Evolutionary conservation across 1,140 invertebrate genomes (phyloP), one percentile per base, ranked within the genome.

Genomic region (Drosophila rhopaloa): DNA sequence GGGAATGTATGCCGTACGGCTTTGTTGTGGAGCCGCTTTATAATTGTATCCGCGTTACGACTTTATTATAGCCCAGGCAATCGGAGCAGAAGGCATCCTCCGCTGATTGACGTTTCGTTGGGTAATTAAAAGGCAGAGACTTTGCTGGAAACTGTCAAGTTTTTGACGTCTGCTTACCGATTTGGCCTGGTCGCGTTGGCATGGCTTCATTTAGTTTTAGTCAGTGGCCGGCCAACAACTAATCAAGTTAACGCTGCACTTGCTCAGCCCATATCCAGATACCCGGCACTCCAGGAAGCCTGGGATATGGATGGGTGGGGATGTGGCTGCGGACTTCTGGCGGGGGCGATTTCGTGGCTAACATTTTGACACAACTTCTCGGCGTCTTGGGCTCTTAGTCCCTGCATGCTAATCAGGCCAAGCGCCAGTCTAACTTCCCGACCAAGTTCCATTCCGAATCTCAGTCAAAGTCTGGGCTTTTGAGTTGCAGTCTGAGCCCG

Each of bases 41-140:
- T 88, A 88, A 88, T 88, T 88, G 84, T 89, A 88, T 72, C 79
- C 84, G 84, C 84, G 84, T 84, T 88, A 88, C 83, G 83, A 88
- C 83, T 88, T 83, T 88, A 88, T 88, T 88, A 88, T 67, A 51
- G 72, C 73, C 40, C 62, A 48, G 38, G 13, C 40, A 70, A 50
- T 43, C 58, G 54, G 51, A 63, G 67, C 40, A 59, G 67, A 37
- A 40, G 35, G 32, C 58, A 65, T 53, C 72, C 54, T 44, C 47
- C 47, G 37, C 78, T 81, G 83, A 82, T 88, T 88, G 82, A 86
- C 82, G 73, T 77, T 85, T 73, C 62, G 76, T 54, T 72, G 54
- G 71, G 84, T 89, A 89, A 89, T 89, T 89, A 89, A 89, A 89
- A 76, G 73, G 72, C 73, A 76, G 53, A 57, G 41, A 40, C 80